Evolutionary conservation across 53 echinoderm and acorn worm genomes (phyloP).

Genomic region (Hippasteria phrygiana): DNA sequence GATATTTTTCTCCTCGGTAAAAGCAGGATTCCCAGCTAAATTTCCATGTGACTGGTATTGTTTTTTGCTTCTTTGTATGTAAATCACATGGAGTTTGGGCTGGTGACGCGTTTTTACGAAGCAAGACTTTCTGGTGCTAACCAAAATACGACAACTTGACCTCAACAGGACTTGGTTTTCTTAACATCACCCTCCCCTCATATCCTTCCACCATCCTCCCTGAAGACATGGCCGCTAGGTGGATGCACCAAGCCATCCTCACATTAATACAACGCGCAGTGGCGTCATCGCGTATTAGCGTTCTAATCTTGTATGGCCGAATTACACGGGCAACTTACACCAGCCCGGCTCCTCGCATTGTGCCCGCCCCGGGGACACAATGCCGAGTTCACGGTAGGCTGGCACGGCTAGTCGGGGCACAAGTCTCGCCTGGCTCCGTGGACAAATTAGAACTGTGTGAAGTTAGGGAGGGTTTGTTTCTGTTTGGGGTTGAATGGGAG

Average conservation of each 20-base stretch:
- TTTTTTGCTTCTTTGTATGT: too few species aligned
- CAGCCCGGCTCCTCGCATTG: slow-evolving; percentile 23
- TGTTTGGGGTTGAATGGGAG: not conserved
- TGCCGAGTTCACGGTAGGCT: slow-evolving; percentile 29
- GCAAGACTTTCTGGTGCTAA: too few species aligned
- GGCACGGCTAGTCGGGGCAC: not conserved
- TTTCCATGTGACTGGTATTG: too few species aligned
- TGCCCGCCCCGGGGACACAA: slow-evolving; percentile 3
- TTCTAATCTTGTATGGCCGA: slow-evolving; percentile 53
- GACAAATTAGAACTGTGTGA: slow-evolving; percentile 28
- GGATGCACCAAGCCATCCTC: slow-evolving; percentile 34
- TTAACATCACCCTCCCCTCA: not conserved
- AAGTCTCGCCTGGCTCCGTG: not conserved
- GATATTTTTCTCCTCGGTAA: too few species aligned
- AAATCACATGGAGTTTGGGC: too few species aligned
- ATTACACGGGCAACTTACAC: slow-evolving; percentile 49
- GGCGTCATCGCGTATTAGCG: slow-evolving; percentile 55
- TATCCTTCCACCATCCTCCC: not conserved
- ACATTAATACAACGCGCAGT: not conserved
- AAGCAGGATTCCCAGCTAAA: too few species aligned
- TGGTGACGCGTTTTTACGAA: too few species aligned
- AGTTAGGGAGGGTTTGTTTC: not conserved
- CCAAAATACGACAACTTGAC: too few species aligned
- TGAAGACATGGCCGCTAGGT: slow-evolving; percentile 29
- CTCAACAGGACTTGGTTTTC: too few species aligned